Base-by-base conservation (phyloP, 2,888 invertebrate species). In the Xanthia togata region DNA sequence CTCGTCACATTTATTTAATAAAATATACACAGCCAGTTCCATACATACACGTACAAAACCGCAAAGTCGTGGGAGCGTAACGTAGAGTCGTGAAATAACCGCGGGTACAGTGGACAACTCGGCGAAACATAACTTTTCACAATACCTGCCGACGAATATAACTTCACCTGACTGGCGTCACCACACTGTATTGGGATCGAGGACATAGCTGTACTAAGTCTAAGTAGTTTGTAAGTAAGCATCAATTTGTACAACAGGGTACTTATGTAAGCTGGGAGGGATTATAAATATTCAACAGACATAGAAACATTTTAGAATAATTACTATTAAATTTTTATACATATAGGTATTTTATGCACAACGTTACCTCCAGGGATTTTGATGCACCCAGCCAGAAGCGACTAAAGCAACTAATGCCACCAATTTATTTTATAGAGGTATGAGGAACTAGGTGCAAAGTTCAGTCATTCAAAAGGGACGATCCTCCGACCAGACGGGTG, bases 71-170 rank as follows among this genome's bases (percentile, higher is more conserved):
- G 31, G 20, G n/a, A 55, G 47, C 55, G 50, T 67, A 38, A 67
- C 67, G 78, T 26, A 12, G 11, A 35, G 57, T 78, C 44, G 55
- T 9, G 75, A 55, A 70, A 47, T 5, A 62, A 59, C 81, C 70
- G 20, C 44, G 63, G 20, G 11, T 9, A 14, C 9, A 1, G 31
- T 23, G 53, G 57, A 71, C 71, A 53, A 31, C 44, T 31, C 44
- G 35, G 31, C 60, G 26, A 65, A 38, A 64, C 44, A 79, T 53
- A 70, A 79, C 80, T 70, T 80, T 79, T 80, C 59, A 73, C 84
- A 63, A 57, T 41, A 53, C 81, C 20, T 59, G 14, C 31, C 63
- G 65, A 67, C 62, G 20, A 55, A 26, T 71, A 69, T 75, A 62
- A 60, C 71, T 76, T 71, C 44, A 82, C 69, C 85, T 84, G 82